Evolutionary conservation across 2,113 vertebrate genomes (phyloP), one percentile per base, ranked within the genome.

Genomic region (Setophaga petechia): DNA sequence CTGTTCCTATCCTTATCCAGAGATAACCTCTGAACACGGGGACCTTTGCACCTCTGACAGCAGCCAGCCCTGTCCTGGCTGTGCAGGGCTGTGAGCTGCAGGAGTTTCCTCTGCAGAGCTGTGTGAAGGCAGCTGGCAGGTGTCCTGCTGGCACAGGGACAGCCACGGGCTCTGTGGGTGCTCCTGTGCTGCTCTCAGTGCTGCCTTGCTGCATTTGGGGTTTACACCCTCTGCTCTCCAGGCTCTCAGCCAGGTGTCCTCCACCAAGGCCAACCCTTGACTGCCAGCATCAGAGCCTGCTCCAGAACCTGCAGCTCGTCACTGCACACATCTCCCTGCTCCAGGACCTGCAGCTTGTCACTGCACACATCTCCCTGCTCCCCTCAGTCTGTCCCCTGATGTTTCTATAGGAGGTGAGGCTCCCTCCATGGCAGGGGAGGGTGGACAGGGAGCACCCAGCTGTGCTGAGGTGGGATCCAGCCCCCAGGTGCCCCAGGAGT

Each of bases 141-240:
- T 41, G n/a, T 46, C 20, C 21, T 2, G 0, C 15, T 37, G 65
- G 37, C 74, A 49, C 72, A 0, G 2, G 57, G 62, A 6, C 28
- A 62, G 15, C 10, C 77, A 5, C 41, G 6, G 65, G 10, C 68
- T 62, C 71, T 27, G 19, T 0, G 3, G 35, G 6, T 41, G 47
- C 15, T 15, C 65, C 80, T 47, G n/a, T 31, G 84, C 51, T 75
- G 75, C 17, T 82, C 7, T 35, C 51, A 25, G 37, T 39, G 46
- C 55, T 57, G 1, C 46, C 37, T 61, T 2, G 5, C 49, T 46
- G 1, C 4, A 2, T 39, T 30, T 27, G n/a, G 20, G 23, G 12
- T 37, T 67, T 55, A 2, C 28, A 11, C 35, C 43, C 33, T 79
- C 84, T 87, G 28, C 28, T 83, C 58, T 22, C n/a, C 39, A 30